Conservation (phyloP, 2,797 vertebrate species). For the Falco columbarius region DNA sequence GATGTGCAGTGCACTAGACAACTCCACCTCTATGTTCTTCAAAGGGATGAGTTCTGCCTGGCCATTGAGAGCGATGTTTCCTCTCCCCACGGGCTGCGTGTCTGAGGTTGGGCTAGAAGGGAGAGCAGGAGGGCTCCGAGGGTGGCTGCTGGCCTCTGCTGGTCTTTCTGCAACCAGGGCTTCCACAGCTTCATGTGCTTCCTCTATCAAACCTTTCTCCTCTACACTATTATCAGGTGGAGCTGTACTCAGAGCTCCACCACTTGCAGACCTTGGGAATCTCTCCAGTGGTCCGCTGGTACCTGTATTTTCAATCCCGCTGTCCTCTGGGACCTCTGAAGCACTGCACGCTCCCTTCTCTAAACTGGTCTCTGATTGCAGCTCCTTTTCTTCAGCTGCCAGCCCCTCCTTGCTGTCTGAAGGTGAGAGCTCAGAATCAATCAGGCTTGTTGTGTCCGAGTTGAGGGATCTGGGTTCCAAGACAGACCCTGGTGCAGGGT, state of each 20-base stretch:
- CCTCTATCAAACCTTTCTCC: constrained; percentile 78
- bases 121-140: constrained; percentile 64
- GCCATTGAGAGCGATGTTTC: constrained; percentile 65
- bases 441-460: constrained; percentile 90
- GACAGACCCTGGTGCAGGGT: constrained; percentile 71
- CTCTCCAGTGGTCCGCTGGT: not conserved
- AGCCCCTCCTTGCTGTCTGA: constrained; percentile 74
- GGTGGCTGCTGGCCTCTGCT: constrained; percentile 15
- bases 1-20: constrained; percentile 88
- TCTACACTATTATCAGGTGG: not conserved
- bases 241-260: constrained; percentile 8
- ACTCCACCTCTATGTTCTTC: constrained; percentile 89
- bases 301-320: constrained; percentile 64
- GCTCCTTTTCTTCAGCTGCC: constrained; percentile 41
- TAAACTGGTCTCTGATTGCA: constrained; percentile 69
- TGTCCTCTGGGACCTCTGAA: constrained; percentile 71
- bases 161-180: constrained; percentile 71
- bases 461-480: constrained; percentile 79
- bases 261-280: constrained; percentile 10
- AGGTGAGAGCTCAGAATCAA: constrained; percentile 88
- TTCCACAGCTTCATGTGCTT: constrained; percentile 87
- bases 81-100: constrained; percentile 48
- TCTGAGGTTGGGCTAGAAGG: constrained; percentile 57
- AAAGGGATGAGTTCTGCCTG: constrained; percentile 71
- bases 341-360: constrained; percentile 67